These are phyloP conservation scores for Toxonevra muliebris DNA, from an alignment of 2,888 invertebrate species.

Conservation along the genomic window DNA sequence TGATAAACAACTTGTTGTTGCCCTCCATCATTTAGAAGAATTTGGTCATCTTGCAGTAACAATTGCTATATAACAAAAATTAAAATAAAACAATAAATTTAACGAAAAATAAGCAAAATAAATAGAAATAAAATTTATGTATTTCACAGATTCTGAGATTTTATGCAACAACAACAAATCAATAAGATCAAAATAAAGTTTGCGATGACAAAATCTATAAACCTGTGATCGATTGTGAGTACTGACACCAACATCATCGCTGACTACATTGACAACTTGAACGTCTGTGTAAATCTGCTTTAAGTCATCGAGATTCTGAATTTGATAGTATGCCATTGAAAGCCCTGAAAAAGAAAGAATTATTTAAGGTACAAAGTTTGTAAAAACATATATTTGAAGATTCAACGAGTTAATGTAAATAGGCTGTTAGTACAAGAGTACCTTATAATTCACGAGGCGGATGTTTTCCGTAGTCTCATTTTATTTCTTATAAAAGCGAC, in stretches of 20 bases:
- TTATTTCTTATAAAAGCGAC: too few relatives aligned
- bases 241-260: conserved; percentile 60
- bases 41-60: conserved; percentile 60
- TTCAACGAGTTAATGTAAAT: too few relatives aligned
- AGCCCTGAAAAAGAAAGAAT: conserved; percentile 1
- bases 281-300: conserved; percentile 73
- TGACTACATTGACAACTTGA: conserved; percentile 60
- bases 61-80: conserved; percentile 42
- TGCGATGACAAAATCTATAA: conserved; percentile 33
- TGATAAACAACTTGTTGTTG: conserved; percentile 65
- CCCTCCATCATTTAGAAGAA: conserved; percentile 64
- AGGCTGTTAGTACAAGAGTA: too few relatives aligned
- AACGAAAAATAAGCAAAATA: conserved; percentile 17
- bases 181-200: too few relatives aligned
- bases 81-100: conserved; percentile 1
- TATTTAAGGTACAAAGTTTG: too few relatives aligned
- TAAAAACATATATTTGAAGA: too few relatives aligned
- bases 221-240: conserved; percentile 50
- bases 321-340: conserved; percentile 75
- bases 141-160: conserved; percentile 34
- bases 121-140: conserved; percentile 17
- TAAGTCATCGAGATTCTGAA: conserved; percentile 70
- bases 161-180: conserved; percentile 20
- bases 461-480: too few relatives aligned
- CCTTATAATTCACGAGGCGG: too few relatives aligned